Conservation (phyloP, 2,113 vertebrate genomes). For the Sander lucioperca region DNA sequence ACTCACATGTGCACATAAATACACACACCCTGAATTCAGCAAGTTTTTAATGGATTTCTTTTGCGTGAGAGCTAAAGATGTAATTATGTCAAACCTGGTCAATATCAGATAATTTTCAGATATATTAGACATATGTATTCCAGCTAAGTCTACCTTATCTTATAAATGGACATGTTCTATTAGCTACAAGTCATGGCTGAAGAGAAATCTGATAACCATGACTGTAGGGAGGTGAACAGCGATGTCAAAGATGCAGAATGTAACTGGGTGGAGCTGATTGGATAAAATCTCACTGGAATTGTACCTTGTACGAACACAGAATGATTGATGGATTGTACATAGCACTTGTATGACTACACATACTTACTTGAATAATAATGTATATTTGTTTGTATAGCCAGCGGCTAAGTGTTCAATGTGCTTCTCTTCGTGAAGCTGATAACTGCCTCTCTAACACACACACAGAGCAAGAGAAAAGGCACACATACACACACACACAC, state of each 20-base stretch:
- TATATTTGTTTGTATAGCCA: constrained; percentile 15
- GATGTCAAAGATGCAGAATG: background rate
- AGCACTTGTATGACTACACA: constrained; percentile 2
- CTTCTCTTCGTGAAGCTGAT: constrained; percentile 24
- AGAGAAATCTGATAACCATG: background rate
- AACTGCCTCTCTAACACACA: constrained; percentile 29
- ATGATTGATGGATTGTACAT: too few species aligned
- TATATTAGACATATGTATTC: background rate
- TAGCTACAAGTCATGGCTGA: background rate
- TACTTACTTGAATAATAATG: constrained; percentile 24
- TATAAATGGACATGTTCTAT: constrained; percentile 3
- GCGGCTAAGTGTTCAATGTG: constrained; percentile 15
- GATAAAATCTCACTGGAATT: too few species aligned
- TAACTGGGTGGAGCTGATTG: background rate
- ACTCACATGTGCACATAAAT: background rate
- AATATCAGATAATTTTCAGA: constrained; percentile 20
- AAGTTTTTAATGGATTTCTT: constrained; percentile 8
- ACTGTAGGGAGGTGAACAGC: background rate
- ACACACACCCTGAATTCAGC: background rate
- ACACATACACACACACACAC: constrained; percentile 13
- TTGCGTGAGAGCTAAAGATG: constrained; percentile 1
- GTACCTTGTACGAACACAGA: too few species aligned
- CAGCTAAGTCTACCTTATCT: background rate
- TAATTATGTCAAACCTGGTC: constrained; percentile 7
- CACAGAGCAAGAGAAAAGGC: constrained; percentile 2